Percentiles rank a stretch among this genome's conserved stretches.
These are phyloP conservation scores for Drosophila carrolli DNA, from an alignment of 1,140 invertebrate species.

Conservation along the genomic window DNA sequence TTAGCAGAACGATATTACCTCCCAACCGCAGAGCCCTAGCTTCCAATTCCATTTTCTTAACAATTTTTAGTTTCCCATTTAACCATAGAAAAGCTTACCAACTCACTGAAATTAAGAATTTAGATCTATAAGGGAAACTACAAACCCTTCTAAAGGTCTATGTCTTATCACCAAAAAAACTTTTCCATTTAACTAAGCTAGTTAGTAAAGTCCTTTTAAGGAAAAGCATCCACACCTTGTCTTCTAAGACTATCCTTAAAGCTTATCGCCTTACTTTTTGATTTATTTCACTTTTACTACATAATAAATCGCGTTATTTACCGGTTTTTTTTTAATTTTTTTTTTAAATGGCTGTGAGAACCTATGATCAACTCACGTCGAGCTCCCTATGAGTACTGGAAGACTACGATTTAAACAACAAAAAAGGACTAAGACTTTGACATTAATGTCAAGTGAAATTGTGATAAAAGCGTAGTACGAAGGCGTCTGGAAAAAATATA, in stretches of 20 bases:
- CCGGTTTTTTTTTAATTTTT: background rate
- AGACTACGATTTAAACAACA: background rate
- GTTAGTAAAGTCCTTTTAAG: background rate
- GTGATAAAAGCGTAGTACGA: background rate
- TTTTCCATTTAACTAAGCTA: background rate
- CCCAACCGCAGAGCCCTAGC: background rate
- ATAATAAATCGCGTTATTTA: background rate
- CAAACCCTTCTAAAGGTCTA: no score
- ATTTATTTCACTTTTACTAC: background rate
- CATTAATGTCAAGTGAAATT: conserved; percentile 20
- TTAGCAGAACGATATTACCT: background rate
- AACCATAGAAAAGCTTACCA: no score
- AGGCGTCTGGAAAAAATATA: background rate
- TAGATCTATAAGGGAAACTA: no score
- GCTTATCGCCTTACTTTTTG: background rate
- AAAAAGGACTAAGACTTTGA: conserved; percentile 8
- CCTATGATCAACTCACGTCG: background rate
- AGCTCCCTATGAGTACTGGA: conserved; percentile 4
- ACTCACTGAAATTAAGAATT: no score
- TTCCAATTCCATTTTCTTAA: no score
- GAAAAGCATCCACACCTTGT: background rate
- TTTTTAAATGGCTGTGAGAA: background rate
- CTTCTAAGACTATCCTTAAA: background rate
- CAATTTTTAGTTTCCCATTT: no score
- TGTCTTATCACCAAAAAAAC: background rate